Percentiles rank a stretch among this genome's conserved stretches.
These are phyloP conservation scores for Dasypolia templi DNA, from an alignment of 2,888 invertebrate species.

Conservation along the genomic window DNA sequence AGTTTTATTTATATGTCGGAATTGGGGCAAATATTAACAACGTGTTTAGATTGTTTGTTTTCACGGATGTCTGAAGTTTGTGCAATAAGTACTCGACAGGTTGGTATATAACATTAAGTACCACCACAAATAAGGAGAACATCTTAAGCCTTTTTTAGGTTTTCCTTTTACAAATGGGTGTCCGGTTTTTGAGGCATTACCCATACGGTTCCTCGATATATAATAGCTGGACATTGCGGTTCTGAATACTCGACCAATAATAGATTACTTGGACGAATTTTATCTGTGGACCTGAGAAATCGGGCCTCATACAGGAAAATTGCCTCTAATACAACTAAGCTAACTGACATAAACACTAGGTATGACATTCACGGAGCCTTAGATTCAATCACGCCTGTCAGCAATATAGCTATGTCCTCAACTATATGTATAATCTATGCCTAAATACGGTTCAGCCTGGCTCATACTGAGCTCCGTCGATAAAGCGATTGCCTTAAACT, in stretches of 20 bases:
- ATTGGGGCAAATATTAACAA: background rate
- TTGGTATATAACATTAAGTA: background rate
- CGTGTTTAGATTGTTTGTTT: background rate
- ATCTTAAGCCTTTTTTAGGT: background rate
- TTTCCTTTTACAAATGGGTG: background rate
- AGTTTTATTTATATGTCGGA: conserved; percentile 26
- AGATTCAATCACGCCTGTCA: conserved; percentile 28
- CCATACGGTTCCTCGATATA: background rate
- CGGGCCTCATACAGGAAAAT: background rate
- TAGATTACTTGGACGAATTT: background rate
- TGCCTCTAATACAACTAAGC: background rate
- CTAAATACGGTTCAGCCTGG: conserved; percentile 28
- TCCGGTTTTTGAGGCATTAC: too few relatives aligned
- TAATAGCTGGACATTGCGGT: too few relatives aligned
- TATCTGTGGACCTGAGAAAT: background rate
- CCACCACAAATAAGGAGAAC: background rate
- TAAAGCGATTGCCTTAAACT: conserved; percentile 43
- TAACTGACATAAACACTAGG: conserved; percentile 1
- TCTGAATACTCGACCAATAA: background rate
- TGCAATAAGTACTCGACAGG: background rate
- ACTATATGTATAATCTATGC: conserved; percentile 25
- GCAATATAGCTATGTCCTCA: conserved; percentile 34
- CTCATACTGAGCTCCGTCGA: conserved; percentile 32
- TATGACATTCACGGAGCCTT: conserved; percentile 5
- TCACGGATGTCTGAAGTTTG: background rate